Evolutionary conservation across 2,113 vertebrate species (phyloP), one percentile per base, ranked within the genome.

Genomic region (Chiloscyllium plagiosum): DNA sequence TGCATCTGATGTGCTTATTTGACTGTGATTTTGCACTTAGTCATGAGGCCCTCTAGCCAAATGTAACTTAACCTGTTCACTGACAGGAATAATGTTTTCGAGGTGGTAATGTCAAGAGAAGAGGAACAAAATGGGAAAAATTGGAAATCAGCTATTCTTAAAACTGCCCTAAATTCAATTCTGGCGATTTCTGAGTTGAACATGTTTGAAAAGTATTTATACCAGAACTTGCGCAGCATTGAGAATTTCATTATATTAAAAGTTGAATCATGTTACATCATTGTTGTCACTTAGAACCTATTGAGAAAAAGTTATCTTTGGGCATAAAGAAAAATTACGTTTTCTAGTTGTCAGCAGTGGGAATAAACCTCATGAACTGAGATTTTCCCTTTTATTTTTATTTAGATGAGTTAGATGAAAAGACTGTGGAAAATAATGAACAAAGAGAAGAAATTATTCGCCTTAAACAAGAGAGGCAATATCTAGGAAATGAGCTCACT

Each of bases 391-490:
- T 17, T 76, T 42, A 26, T 0, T 96, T 96, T 96, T 97, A 52
- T 97, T 96, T 97, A 99, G 99, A 97, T 96, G 97, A 98, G 96
- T 97, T 99, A 69, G 97, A 96, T 96, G 98, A 98, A 96, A 99
- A 98, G 97, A 97, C 97, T 0, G 96, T 97, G 20, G 98, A 99
- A 96, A 98, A 97, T 96, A 98, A 97, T 37, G 97, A 96, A 5
- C 98, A 98, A 95, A 97, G 98, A 80, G 98, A 99, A 96, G 98
- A 99, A 97, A 98, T 99, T 87, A 97, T 98, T 96, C 97, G 97
- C 5, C 98, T 99, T 96, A 98, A 98, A 96, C 98, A 98, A 96
- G 98, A 99, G 97, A 98, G 98, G 0, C 96, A 97, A 96, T 97
- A 97, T 96, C 97, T 99, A 50, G 97, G 96, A 33, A 97, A 97